Evolutionary conservation across 2,113 vertebrate genomes (phyloP), one percentile per base, ranked within the genome.

Genomic region (Nansenia antarctica): DNA sequence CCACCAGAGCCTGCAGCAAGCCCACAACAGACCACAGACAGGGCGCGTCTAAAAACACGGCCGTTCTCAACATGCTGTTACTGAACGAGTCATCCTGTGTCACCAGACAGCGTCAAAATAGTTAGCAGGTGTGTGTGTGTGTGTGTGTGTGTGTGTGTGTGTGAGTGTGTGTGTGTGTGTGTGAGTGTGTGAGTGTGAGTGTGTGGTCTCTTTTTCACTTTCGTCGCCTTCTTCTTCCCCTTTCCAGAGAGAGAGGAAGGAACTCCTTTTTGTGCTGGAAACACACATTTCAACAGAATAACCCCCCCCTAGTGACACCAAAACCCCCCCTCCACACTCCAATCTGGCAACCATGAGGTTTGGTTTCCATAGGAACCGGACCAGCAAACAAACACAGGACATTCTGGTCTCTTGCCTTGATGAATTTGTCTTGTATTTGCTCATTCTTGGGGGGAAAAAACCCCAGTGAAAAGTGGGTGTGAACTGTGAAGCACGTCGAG

Each of bases 371-470:
- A 66, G 84, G 2, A 87, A 83, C 79, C 3, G 20, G 52, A 58
- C 62, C 73, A 84, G 83, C 80, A 89, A 88, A 87, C 74, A n/a
- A n/a, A n/a, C n/a, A n/a, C n/a, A 87, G 12, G 20, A 22, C 42
- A 6, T 65, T 64, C 53, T 77, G 69, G 62, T 39, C 0, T 42
- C 30, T 55, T 47, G 30, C 37, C 30, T 55, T 47, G 30, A 30
- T 62, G 64, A 82, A 77, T 79, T 22, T 49, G 55, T 73, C 70
- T 77, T 42, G n/a, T n/a, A n/a, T n/a, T n/a, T 42, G 55, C 24
- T 69, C 49, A 76, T 60, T 77, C 49, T 55, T 72, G 64, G 11
- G n/a, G n/a, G n/a, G n/a, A n/a, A 7, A 26, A 55, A 67, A 72
- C 62, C 54, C 47, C 62, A 35, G 14, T 64, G 37, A 52, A 64